Percentiles rank a stretch among this genome's conserved stretches.
Evolutionary conservation across 2,888 invertebrate genomes (phyloP).

Genomic region (Amorpha juglandis): DNA sequence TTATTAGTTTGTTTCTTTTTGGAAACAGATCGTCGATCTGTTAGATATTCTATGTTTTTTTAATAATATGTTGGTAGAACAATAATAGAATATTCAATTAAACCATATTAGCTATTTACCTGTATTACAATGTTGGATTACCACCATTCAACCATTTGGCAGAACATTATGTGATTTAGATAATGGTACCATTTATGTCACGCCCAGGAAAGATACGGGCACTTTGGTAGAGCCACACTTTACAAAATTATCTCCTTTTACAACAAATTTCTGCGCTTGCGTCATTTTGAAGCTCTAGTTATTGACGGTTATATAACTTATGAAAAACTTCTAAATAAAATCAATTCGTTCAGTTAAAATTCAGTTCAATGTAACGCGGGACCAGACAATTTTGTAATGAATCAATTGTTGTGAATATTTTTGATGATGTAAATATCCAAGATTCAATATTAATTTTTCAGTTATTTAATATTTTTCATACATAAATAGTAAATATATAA

Average conservation of each 20-base stretch:
- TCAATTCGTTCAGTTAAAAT: background rate
- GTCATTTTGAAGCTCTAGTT: constrained; percentile 10
- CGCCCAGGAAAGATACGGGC: constrained; percentile 13
- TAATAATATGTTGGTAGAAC: too few species aligned
- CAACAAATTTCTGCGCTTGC: constrained; percentile 11
- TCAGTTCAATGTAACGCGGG: background rate
- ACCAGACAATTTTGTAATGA: background rate
- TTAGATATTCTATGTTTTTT: too few species aligned
- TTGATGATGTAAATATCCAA: background rate
- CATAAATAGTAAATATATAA: too few species aligned
- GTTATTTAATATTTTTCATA: too few species aligned
- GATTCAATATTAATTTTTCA: background rate
- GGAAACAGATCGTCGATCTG: too few species aligned
- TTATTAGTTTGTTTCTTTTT: too few species aligned
- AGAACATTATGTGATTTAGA: background rate
- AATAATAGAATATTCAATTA: too few species aligned
- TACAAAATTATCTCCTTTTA: constrained; percentile 12
- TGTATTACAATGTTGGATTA: too few species aligned
- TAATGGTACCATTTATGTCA: constrained; percentile 23
- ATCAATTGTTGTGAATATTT: background rate
- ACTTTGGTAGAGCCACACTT: constrained; percentile 4
- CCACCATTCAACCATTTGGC: background rate
- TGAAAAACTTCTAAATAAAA: constrained; percentile 4
- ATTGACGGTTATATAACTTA: background rate
- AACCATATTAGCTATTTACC: too few species aligned